Percentiles rank a stretch among this genome's conserved stretches.
phyloP scores from a whole-genome alignment of 2,797 vertebrate species.

The Rhinichthys osculus region DNA sequence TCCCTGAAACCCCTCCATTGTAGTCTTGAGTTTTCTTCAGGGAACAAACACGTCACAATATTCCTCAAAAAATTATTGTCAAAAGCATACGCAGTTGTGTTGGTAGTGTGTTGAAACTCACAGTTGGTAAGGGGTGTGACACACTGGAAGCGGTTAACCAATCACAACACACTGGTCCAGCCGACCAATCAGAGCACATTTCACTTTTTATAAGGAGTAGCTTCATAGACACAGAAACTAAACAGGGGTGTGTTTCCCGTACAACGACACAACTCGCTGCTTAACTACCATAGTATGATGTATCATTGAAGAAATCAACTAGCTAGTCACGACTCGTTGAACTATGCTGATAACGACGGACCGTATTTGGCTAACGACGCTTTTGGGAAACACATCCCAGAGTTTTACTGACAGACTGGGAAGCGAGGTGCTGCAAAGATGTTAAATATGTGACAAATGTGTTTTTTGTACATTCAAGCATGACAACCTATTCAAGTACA shows the following conservation, averaged over 20 bases:
- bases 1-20: background rate
- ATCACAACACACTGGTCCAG: too few relatives aligned
- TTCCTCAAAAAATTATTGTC: background rate
- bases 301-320: too few relatives aligned
- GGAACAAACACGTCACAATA: background rate
- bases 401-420: background rate
- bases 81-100: background rate
- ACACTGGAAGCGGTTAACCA: background rate
- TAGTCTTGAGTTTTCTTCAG: background rate
- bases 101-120: background rate
- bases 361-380: too few relatives aligned
- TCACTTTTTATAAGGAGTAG: background rate
- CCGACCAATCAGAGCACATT: background rate
- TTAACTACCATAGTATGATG: too few relatives aligned
- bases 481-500: background rate
- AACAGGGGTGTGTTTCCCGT: too few relatives aligned
- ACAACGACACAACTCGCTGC: too few relatives aligned
- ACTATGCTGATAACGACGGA: too few relatives aligned
- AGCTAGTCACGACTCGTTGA: too few relatives aligned
- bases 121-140: background rate
- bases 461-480: background rate
- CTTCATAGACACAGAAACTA: background rate
- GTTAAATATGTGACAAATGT: background rate
- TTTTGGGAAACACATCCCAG: too few relatives aligned
- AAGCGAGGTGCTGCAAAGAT: background rate